A percentile compares a stretch with the other conserved stretches of the same genome.
Conservation (phyloP, 1,140 invertebrate genomes). For the Drosophila simulans region DNA sequence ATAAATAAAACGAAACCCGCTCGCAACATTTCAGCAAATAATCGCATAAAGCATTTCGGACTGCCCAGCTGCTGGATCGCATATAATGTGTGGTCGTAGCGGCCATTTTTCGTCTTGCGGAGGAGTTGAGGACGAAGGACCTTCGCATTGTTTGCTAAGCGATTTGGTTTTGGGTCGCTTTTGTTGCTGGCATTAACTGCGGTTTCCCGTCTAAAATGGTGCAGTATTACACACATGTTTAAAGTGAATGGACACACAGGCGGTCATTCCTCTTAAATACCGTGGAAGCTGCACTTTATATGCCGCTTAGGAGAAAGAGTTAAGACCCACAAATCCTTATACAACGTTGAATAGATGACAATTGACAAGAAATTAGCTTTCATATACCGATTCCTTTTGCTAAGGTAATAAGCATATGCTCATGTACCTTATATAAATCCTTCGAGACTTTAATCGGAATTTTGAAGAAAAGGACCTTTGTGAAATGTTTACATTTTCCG, state of each 20-base stretch:
- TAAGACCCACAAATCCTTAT: no score
- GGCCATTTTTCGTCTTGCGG: neutral
- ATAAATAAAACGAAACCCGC: conserved; percentile 75
- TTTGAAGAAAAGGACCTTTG: neutral
- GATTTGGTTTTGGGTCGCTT: conserved; percentile 60
- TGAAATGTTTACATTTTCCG: conserved; percentile 12
- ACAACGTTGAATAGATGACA: no score
- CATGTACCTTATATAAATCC: neutral
- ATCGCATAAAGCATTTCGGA: conserved; percentile 79
- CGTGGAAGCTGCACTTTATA: neutral
- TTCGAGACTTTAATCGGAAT: neutral
- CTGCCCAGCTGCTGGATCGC: conserved; percentile 69
- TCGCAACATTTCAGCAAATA: conserved; percentile 79
- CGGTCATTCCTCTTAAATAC: conserved; percentile 34
- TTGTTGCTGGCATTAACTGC: conserved; percentile 65
- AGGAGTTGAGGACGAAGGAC: no score
- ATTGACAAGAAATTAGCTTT: no score
- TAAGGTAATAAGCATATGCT: neutral
- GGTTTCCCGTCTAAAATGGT: conserved; percentile 25
- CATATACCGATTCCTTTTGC: no score
- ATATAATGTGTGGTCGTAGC: conserved; percentile 57
- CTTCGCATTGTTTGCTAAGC: conserved; percentile 75
- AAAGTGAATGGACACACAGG: conserved; percentile 61
- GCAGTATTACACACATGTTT: conserved; percentile 39
- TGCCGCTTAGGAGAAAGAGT: no score